These are phyloP conservation scores for Trisateles emortualis DNA, from an alignment of 2,888 invertebrate genomes.

Conservation along the genomic window DNA sequence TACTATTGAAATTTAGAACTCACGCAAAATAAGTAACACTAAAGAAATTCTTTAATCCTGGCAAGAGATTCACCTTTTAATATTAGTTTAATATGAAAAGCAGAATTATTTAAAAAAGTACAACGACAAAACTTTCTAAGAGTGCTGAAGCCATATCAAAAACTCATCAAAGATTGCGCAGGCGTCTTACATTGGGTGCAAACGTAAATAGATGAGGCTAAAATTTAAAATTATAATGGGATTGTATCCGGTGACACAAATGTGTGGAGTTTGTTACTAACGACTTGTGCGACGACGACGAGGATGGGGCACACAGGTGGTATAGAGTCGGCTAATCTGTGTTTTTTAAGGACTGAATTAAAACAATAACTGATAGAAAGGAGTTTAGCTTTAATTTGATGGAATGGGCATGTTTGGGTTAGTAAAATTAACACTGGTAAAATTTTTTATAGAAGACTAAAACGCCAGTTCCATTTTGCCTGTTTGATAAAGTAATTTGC, in stretches of 20 bases:
- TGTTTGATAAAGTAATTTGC: too few relatives aligned
- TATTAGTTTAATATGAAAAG: background rate
- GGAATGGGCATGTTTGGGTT: too few relatives aligned
- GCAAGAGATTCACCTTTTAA: background rate
- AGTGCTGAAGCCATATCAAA: slow-evolving; percentile 63
- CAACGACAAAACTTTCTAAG: slow-evolving; percentile 19
- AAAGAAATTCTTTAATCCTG: background rate
- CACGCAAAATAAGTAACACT: too few relatives aligned
- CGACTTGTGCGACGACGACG: slow-evolving; percentile 83
- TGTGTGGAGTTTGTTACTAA: slow-evolving; percentile 87
- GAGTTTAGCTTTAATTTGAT: too few relatives aligned
- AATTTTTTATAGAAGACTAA: too few relatives aligned
- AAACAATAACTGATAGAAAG: background rate
- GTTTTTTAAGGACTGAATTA: background rate
- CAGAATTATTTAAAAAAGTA: slow-evolving; percentile 20
- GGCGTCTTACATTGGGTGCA: slow-evolving; percentile 73
- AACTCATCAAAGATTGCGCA: slow-evolving; percentile 77
- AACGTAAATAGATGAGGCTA: slow-evolving; percentile 84
- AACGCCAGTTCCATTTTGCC: too few relatives aligned
- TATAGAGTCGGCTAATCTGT: slow-evolving; percentile 48
- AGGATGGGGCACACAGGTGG: slow-evolving; percentile 55
- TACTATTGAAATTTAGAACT: too few relatives aligned
- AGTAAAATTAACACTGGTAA: too few relatives aligned
- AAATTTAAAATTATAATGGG: slow-evolving; percentile 87
- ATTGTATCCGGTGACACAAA: slow-evolving; percentile 87